Conservation (phyloP, 2,888 invertebrate genomes). For the Heteropelma amictum region DNA sequence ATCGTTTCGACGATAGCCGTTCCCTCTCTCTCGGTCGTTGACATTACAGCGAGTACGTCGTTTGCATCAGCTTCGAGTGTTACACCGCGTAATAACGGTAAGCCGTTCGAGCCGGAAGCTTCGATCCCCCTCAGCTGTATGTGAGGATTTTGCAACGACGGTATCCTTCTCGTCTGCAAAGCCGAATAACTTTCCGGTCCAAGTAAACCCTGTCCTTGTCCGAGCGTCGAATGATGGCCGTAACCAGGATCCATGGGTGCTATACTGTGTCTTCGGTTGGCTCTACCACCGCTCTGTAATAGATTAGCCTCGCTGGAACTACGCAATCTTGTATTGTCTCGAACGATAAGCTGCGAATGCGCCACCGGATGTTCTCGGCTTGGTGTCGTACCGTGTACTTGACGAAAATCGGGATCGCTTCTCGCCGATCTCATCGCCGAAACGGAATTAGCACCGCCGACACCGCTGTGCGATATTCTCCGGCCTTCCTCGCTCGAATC, state of each 20-base stretch:
- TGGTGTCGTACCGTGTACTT: slow-evolving; percentile 68
- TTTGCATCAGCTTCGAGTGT: slow-evolving; percentile 94
- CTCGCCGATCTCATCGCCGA: slow-evolving; percentile 84
- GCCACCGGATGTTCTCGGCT: slow-evolving; percentile 62
- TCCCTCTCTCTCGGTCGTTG: slow-evolving; percentile 92
- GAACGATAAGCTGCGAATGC: slow-evolving; percentile 68
- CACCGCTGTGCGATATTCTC: slow-evolving; percentile 73
- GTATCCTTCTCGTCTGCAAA: slow-evolving; percentile 54
- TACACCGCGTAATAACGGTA: slow-evolving; percentile 76
- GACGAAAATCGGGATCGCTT: slow-evolving; percentile 90
- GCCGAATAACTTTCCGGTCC: slow-evolving; percentile 62
- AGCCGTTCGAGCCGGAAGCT: slow-evolving; percentile 62
- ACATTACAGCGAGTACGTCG: slow-evolving; percentile 93
- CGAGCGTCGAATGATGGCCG: slow-evolving; percentile 48
- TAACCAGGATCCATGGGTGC: slow-evolving; percentile 75
- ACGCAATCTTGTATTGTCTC: slow-evolving; percentile 70
- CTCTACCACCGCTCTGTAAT: slow-evolving; percentile 74
- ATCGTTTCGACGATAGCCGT: slow-evolving; percentile 91
- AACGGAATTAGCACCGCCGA: slow-evolving; percentile 83
- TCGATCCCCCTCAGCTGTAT: slow-evolving; percentile 73
- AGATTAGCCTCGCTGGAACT: slow-evolving; percentile 94
- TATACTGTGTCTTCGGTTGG: slow-evolving; percentile 74
- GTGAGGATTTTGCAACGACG: slow-evolving; percentile 71
- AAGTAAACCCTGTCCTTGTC: slow-evolving; percentile 60
- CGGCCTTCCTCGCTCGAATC: slow-evolving; percentile 89